These are phyloP conservation scores for Tanypteryx hageni DNA, from an alignment of 2,888 invertebrate species.

Conservation along the genomic window DNA sequence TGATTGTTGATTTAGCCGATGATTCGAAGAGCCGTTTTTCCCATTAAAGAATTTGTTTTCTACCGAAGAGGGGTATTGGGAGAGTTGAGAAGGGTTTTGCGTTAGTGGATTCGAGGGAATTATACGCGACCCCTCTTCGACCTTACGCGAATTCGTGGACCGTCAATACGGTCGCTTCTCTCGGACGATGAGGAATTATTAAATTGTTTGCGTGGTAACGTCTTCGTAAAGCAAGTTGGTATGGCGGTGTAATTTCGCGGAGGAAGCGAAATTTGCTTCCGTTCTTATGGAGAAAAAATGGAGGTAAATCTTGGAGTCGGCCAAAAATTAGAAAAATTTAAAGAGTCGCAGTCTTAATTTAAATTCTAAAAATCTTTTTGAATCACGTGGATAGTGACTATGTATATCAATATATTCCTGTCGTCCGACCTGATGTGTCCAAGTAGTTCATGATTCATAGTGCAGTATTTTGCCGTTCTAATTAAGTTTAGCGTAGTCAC, in stretches of 20 bases:
- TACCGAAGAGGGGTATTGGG: neutral
- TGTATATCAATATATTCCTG: too few species aligned
- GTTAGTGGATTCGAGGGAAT: neutral
- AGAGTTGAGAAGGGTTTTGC: neutral
- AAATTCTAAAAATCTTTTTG: too few species aligned
- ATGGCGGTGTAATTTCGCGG: neutral
- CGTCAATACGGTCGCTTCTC: neutral
- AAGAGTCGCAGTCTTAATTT: too few species aligned
- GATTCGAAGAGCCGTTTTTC: neutral
- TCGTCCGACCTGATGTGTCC: too few species aligned
- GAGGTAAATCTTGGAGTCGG: neutral
- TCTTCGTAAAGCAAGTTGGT: neutral
- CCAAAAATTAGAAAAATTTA: neutral
- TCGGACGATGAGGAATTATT: neutral
- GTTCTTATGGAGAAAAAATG: neutral
- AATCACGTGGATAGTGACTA: too few species aligned
- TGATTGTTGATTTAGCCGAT: neutral
- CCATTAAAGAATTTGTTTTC: neutral
- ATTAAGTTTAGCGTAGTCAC: too few species aligned
- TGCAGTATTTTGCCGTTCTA: too few species aligned
- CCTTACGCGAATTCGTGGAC: neutral
- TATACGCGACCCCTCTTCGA: neutral
- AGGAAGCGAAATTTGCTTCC: too few species aligned
- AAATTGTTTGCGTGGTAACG: neutral
- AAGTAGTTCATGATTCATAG: too few species aligned